Percentiles rank a stretch among this genome's conserved stretches.
Evolutionary conservation across 2,113 vertebrate species (phyloP).

Genomic region (Aepyceros melampus): DNA sequence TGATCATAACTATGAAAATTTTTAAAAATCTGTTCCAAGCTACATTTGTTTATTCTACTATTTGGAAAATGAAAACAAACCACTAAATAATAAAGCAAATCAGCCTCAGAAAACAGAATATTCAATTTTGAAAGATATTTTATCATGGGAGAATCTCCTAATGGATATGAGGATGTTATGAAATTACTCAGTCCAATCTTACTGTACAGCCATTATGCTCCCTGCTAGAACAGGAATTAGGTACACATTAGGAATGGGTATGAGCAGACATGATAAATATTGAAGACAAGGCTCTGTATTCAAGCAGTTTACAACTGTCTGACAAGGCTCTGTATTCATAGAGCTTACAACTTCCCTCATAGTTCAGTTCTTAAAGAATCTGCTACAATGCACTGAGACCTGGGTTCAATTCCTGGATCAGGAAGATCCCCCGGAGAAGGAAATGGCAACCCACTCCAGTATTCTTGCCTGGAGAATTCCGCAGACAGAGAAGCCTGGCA

Average conservation of each 20-base stretch:
- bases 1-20: neutral
- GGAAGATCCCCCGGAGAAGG: neutral
- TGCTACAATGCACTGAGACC: neutral
- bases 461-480: neutral
- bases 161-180: neutral
- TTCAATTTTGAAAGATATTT: neutral
- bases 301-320: neutral
- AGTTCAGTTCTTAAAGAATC: neutral
- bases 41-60: neutral
- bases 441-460: neutral
- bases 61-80: neutral
- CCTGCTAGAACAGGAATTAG: neutral
- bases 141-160: neutral
- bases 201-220: neutral
- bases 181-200: neutral
- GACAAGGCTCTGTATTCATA: neutral
- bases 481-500: neutral
- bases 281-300: neutral
- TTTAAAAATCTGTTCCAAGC: neutral
- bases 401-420: neutral
- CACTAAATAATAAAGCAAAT: neutral
- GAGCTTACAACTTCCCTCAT: neutral
- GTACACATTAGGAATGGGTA: neutral
- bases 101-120: neutral
- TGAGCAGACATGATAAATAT: neutral